Conservation (phyloP, 2,113 vertebrate genomes). For the Passer domesticus region DNA sequence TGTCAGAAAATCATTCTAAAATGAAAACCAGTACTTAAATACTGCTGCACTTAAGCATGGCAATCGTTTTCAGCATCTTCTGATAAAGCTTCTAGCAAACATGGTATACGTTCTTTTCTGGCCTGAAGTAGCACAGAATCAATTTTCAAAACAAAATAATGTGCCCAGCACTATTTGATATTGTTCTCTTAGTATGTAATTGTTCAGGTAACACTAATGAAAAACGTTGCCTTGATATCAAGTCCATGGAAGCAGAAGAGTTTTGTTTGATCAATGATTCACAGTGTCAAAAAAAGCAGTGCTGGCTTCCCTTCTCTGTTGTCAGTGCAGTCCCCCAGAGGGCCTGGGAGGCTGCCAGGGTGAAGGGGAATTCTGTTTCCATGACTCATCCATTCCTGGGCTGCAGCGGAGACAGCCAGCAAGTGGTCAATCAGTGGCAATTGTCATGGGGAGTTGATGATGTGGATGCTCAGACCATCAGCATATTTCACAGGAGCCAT, state of each 20-base stretch:
- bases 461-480: slow-evolving; percentile 31
- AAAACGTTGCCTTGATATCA: not conserved
- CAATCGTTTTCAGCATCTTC: not conserved
- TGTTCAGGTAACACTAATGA: not conserved
- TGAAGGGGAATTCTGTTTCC: not conserved
- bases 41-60: not conserved
- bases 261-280: not conserved
- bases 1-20: not conserved
- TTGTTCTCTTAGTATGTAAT: not conserved
- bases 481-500: slow-evolving; percentile 28
- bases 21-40: not conserved
- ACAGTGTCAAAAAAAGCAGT: not conserved
- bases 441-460: slow-evolving; percentile 38
- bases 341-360: not conserved
- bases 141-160: not conserved
- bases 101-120: not conserved
- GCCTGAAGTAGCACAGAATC: not conserved
- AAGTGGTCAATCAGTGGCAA: slow-evolving; percentile 26
- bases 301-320: not conserved
- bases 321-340: not conserved
- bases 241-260: not conserved
- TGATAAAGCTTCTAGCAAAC: not conserved
- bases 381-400: slow-evolving; percentile 33
- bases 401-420: not conserved
- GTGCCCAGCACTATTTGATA: not conserved